Conservation (phyloP, 2,113 vertebrate species). For the Eira barbara region DNA sequence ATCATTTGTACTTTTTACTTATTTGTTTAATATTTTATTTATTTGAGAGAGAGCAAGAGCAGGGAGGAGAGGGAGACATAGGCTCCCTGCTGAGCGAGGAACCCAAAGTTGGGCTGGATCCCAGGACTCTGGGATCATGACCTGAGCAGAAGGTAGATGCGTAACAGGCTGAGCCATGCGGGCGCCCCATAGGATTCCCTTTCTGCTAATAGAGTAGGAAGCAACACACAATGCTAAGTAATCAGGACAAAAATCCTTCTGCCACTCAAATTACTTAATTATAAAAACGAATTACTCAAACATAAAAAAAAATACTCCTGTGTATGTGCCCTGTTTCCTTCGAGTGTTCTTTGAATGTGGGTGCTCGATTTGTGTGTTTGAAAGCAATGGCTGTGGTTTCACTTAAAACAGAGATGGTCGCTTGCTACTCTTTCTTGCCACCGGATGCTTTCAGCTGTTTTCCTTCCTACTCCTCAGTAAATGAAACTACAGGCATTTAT, state of each 20-base stretch:
- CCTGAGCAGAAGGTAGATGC: too few relatives aligned
- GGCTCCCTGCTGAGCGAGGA: not conserved
- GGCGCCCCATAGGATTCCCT: not conserved
- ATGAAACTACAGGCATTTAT: not conserved
- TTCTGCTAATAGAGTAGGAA: not conserved
- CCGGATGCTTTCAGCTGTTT: not conserved
- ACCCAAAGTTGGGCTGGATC: not conserved
- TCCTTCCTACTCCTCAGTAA: not conserved
- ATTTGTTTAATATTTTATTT: too few relatives aligned
- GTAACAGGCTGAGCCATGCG: too few relatives aligned
- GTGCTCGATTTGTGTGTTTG: constrained; percentile 16
- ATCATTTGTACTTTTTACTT: too few relatives aligned
- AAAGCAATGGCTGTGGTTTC: not conserved
- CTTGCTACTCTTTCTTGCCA: not conserved
- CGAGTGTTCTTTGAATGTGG: not conserved
- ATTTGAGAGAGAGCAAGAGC: too few relatives aligned
- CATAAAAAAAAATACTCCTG: not conserved
- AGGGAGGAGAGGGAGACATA: not conserved
- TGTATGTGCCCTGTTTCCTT: not conserved
- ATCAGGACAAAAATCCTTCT: not conserved
- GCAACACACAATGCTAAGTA: not conserved
- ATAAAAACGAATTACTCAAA: not conserved
- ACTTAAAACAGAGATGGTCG: not conserved
- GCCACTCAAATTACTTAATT: not conserved
- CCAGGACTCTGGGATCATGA: too few relatives aligned